Percentiles rank a stretch among this genome's conserved stretches.
Evolutionary conservation across 2,113 vertebrate genomes (phyloP).

Genomic region (Vidua macroura): DNA sequence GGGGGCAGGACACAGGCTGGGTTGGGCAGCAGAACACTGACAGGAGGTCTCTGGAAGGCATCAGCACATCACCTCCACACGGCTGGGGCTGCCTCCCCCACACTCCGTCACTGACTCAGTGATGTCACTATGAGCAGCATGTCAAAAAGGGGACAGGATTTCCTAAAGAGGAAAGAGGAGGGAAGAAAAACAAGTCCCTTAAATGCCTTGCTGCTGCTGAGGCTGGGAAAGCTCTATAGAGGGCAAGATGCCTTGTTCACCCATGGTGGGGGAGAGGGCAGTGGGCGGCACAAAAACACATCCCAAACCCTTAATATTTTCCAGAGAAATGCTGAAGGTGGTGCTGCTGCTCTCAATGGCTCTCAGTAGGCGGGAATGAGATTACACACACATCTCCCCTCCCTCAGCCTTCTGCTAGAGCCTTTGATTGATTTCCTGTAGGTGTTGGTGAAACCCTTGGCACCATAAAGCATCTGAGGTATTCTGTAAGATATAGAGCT

Average conservation of each 20-base stretch:
- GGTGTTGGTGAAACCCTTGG: conserved; percentile 42
- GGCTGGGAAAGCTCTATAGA: background rate
- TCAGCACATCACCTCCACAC: background rate
- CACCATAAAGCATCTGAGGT: background rate
- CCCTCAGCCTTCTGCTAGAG: conserved; percentile 26
- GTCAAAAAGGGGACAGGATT: background rate
- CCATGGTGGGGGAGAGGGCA: background rate
- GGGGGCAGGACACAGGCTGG: background rate
- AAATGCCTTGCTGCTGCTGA: background rate
- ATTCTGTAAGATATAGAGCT: background rate
- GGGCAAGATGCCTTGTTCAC: background rate
- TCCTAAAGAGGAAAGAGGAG: background rate
- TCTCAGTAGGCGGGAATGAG: background rate
- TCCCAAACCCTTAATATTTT: background rate
- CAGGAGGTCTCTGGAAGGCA: background rate
- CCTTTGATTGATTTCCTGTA: conserved; percentile 46
- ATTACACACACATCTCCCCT: background rate
- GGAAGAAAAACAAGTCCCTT: background rate
- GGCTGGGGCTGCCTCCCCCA: background rate
- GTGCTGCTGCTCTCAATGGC: background rate
- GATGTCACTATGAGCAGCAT: accelerated
- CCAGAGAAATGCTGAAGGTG: background rate
- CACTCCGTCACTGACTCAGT: background rate
- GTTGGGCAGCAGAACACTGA: background rate
- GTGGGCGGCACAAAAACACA: background rate